Conservation (phyloP, 2,113 vertebrate genomes). For the Oceanodroma tethys region DNA sequence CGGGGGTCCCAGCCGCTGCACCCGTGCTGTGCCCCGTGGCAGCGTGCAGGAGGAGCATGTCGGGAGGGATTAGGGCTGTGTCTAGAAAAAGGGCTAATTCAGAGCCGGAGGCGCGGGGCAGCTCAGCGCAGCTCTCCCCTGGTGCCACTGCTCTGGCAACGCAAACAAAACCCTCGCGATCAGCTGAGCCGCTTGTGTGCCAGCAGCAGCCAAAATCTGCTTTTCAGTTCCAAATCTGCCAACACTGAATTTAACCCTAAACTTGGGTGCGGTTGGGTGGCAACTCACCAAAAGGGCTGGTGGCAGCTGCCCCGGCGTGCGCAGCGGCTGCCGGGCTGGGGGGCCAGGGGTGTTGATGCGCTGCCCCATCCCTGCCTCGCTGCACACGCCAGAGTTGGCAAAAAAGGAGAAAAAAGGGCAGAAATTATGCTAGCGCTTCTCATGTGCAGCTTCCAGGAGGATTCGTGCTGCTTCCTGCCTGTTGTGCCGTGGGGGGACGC, state of each 20-base stretch:
- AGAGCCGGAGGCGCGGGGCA: not conserved
- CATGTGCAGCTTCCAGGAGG: not conserved
- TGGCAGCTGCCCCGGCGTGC: not conserved
- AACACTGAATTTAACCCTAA: not conserved
- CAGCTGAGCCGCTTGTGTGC: not conserved
- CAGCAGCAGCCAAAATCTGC: not conserved
- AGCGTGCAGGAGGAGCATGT: not conserved
- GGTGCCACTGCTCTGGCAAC: not conserved
- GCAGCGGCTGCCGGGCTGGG: not conserved
- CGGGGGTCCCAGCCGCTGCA: accelerated
- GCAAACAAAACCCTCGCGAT: not conserved
- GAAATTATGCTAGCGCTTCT: not conserved
- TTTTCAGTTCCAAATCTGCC: not conserved
- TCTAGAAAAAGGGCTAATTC: not conserved
- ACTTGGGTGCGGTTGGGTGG: not conserved
- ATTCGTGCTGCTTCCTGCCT: not conserved
- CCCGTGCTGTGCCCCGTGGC: not conserved
- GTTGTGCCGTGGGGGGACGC: accelerated
- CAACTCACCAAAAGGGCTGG: not conserved
- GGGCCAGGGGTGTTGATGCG: accelerated
- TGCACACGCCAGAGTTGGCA: accelerated
- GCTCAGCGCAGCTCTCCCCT: not conserved
- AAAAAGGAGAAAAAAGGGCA: not conserved
- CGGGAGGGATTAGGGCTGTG: not conserved
- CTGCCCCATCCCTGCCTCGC: not conserved